Evolutionary conservation across 1,140 invertebrate genomes (phyloP).

Genomic region (Macrobrachium nipponense): DNA sequence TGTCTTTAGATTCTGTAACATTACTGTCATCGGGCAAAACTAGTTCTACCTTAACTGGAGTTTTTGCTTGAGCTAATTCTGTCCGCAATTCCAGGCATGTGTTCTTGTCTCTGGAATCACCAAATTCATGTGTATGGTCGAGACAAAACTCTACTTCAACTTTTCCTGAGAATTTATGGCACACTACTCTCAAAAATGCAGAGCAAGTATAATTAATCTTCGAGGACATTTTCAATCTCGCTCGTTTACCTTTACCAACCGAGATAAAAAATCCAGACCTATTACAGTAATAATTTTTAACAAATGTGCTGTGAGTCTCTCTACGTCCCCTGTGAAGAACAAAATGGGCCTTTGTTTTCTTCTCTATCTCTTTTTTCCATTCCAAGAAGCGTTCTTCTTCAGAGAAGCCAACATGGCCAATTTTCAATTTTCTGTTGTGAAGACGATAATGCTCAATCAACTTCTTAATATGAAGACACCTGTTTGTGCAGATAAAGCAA

Average conservation of each 20-base stretch:
- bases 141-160: conserved; percentile 30
- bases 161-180: neutral
- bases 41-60: too few species aligned
- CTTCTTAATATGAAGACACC: neutral
- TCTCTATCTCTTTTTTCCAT: conserved; percentile 31
- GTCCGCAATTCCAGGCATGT: too few species aligned
- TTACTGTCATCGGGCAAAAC: too few species aligned
- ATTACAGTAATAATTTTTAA: conserved; percentile 35
- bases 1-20: too few species aligned
- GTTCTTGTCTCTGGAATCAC: too few species aligned
- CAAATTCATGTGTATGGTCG: conserved; percentile 12
- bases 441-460: conserved; percentile 27
- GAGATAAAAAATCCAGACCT: conserved; percentile 31
- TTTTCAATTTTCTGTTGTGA: conserved; percentile 11
- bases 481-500: too few species aligned
- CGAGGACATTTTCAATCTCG: conserved; percentile 18
- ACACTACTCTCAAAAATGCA: conserved; percentile 16
- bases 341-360: conserved; percentile 27
- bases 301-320: conserved; percentile 26
- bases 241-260: conserved; percentile 22
- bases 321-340: conserved; percentile 29
- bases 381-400: conserved; percentile 13
- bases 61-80: too few species aligned
- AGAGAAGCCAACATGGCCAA: conserved; percentile 9
- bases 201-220: conserved; percentile 29